Evolutionary conservation across 2,888 invertebrate species (phyloP).

Genomic region (Rhamnusium bicolor): DNA sequence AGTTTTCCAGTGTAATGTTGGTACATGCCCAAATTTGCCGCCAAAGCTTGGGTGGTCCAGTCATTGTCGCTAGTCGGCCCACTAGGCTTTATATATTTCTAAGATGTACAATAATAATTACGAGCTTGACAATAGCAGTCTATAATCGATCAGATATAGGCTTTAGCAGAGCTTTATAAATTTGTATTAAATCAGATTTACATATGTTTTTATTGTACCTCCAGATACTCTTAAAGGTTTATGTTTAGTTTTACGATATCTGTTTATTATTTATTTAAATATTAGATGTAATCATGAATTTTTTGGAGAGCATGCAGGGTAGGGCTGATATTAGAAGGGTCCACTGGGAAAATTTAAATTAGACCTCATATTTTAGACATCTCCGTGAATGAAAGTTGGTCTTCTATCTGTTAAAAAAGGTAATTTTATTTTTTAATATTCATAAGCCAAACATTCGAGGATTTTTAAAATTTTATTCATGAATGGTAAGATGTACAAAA

Average conservation of each 20-base stretch:
- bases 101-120: conserved; percentile 28
- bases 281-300: not conserved
- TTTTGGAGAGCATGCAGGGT: no score
- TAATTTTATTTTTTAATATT: no score
- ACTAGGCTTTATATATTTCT: conserved; percentile 10
- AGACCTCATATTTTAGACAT: no score
- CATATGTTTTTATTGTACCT: conserved; percentile 47
- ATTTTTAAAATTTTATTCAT: no score
- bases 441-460: no score
- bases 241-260: conserved; percentile 30
- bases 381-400: no score
- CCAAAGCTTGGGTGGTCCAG: conserved; percentile 28
- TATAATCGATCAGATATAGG: conserved; percentile 35
- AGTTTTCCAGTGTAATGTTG: conserved; percentile 8
- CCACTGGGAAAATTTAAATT: no score
- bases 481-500: no score
- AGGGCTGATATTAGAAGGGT: no score
- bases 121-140: conserved; percentile 6
- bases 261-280: conserved; percentile 11
- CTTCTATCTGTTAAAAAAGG: no score
- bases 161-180: conserved; percentile 26
- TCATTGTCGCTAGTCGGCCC: conserved; percentile 14
- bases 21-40: conserved; percentile 28
- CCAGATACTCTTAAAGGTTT: conserved; percentile 36
- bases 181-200: conserved; percentile 37